Percentiles rank a stretch among this genome's conserved stretches.
Evolutionary conservation across 92 coral and sea anemone species (phyloP).

Genomic region (Blastomussa wellsi): DNA sequence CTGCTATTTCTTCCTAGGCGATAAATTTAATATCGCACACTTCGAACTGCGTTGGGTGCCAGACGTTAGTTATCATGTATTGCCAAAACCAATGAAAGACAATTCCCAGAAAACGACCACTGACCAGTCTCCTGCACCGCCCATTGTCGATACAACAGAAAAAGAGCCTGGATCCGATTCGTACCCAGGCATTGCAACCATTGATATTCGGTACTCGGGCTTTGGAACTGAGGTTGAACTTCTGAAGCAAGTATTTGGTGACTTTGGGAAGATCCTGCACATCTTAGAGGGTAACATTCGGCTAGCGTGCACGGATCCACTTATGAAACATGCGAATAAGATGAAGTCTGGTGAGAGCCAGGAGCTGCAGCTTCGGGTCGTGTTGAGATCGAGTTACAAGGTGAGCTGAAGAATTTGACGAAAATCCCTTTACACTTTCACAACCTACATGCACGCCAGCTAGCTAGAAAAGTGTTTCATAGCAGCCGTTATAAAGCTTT

Average conservation of each 20-base stretch:
- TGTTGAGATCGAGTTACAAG: constrained; percentile 59
- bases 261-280: constrained; percentile 47
- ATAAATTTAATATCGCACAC: constrained; percentile 63
- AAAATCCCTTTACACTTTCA: neutral
- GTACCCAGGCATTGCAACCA: constrained; percentile 64
- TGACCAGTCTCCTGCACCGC: neutral
- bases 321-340: constrained; percentile 70
- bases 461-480: neutral
- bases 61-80: constrained; percentile 22
- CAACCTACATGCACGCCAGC: neutral
- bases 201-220: constrained; percentile 78
- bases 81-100: neutral
- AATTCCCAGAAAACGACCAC: neutral
- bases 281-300: constrained; percentile 69
- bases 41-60: constrained; percentile 80
- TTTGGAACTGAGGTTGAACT: constrained; percentile 42
- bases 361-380: constrained; percentile 70
- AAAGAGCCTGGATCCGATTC: constrained; percentile 29
- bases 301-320: constrained; percentile 73
- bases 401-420: constrained; percentile 21
- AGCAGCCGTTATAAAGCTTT: too few relatives aligned
- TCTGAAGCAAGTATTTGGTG: constrained; percentile 31
- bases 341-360: constrained; percentile 73
- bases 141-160: constrained; percentile 12
- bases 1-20: constrained; percentile 78